Conservation (phyloP, 1,140 invertebrate genomes). For the Phymastichus coffea region DNA sequence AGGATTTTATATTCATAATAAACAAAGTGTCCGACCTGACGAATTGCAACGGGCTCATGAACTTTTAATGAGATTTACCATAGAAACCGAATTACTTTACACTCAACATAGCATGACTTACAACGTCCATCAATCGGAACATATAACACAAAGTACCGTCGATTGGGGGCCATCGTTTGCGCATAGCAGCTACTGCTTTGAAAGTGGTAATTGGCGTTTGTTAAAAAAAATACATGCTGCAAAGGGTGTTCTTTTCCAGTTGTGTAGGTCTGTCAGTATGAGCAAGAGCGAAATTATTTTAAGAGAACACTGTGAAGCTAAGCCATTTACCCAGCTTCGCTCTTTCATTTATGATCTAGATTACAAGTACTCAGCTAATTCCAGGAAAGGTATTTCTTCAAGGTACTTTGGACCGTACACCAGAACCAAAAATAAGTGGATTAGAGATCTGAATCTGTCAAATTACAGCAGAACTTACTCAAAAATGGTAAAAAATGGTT, state of each 20-base stretch:
- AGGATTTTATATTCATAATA: not conserved
- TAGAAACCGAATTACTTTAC: not conserved
- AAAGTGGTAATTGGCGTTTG: not conserved
- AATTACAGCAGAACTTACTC: not conserved
- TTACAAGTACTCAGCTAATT: not conserved
- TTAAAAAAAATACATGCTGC: not conserved
- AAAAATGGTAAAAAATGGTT: not conserved
- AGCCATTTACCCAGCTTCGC: not conserved
- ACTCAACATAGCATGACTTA: not conserved
- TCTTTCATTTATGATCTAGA: not conserved
- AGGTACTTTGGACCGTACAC: not conserved
- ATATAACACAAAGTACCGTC: not conserved
- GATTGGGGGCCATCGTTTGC: not conserved
- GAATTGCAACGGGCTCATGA: too few species aligned
- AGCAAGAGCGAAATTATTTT: not conserved
- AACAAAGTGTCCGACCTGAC: too few species aligned
- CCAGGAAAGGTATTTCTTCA: not conserved
- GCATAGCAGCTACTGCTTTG: not conserved
- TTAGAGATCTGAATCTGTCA: not conserved
- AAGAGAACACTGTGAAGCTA: not conserved
- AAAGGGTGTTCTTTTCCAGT: not conserved
- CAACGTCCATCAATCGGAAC: not conserved
- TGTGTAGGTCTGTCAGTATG: not conserved
- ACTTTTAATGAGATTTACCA: not conserved
- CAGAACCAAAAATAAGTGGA: not conserved